Base-by-base conservation (phyloP, 1,140 invertebrate species). In the Manduca sexta region DNA sequence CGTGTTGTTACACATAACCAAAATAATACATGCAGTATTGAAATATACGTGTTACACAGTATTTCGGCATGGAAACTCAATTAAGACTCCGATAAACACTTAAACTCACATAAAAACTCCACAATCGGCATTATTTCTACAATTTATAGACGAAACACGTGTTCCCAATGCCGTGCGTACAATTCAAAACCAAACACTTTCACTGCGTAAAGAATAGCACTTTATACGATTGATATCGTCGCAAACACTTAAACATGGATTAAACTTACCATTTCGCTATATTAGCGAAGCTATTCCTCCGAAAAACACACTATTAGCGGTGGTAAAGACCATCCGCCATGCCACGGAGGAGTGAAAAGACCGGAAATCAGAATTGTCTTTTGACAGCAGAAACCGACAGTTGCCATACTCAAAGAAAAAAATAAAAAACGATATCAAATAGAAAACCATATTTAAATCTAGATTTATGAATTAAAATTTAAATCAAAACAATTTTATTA, bases 311-410 rank as follows among this genome's bases (percentile, higher is more conserved):
- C 77, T 74, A 82, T 64, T 51, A 57, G 64, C 74, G 78, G 77
- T 60, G 79, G 78, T 75, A 69, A 66, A 74, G 74, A 86, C 82
- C 81, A 84, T 85, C 84, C 82, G 80, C 82, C 84, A 85, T 85
- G 82, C 82, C 82, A 84, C 82, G 84, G 74, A 86, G 81, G 69
- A 83, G 58, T 85, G 71, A 84, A 86, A 86, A 79, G 82, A 78
- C 80, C 84, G 84, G 82, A 86, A 81, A 67, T 57, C 48, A 63
- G 58, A 50, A 46, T 45, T 15, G 45, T 52, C 58, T 50, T 70
- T 52, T 83, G 77, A 80, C 76, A 78, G 47, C 57, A 52, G n/a
- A 63, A 44, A 71, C 30, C 56, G 65, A 42, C 64, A 56, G 56
- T 80, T 76, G 65, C 81, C 70, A 83, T 40, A 3, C 11, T 35